Evolutionary conservation across 2,113 vertebrate species (phyloP).

Genomic region (Mola mola): DNA sequence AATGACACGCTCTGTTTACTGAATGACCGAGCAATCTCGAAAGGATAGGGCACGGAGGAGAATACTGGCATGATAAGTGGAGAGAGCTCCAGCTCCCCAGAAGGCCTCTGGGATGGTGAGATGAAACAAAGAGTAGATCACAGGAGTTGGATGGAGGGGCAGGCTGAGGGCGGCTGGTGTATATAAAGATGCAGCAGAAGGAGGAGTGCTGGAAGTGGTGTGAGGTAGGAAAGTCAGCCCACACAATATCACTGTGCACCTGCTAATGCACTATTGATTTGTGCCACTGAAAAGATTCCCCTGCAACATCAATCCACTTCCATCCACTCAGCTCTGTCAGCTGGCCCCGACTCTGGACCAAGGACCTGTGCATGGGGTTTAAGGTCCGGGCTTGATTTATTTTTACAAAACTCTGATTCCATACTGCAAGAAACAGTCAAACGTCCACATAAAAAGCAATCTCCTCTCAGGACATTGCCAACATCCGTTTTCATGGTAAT

Average conservation of each 20-base stretch:
- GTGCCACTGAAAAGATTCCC: conserved; percentile 46
- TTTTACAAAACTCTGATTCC: not conserved
- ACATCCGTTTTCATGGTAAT: conserved; percentile 1
- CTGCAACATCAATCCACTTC: conserved; percentile 15
- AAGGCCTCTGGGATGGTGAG: conserved; percentile 47
- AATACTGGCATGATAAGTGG: conserved; percentile 22
- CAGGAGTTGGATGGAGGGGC: conserved; percentile 58
- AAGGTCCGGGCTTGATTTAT: conserved; percentile 14
- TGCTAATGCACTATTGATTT: conserved; percentile 73
- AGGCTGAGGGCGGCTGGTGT: conserved; percentile 45
- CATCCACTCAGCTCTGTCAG: conserved; percentile 30
- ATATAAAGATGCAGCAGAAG: conserved; percentile 50
- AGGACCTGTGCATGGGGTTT: conserved; percentile 13
- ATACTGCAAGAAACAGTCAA: not conserved
- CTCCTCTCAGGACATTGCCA: conserved; percentile 9
- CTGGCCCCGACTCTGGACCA: conserved; percentile 11
- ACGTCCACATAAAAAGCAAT: not conserved
- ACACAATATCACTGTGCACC: conserved; percentile 35
- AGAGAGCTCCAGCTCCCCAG: conserved; percentile 31
- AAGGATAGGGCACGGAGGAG: conserved; percentile 33
- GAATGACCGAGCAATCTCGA: conserved; percentile 42
- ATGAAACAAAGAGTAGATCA: conserved; percentile 67
- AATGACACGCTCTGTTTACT: conserved; percentile 46
- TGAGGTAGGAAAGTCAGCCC: conserved; percentile 44
- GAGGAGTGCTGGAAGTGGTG: conserved; percentile 29